Evolutionary conservation across 2,113 vertebrate species (phyloP).

Genomic region (Tragulus kanchil): DNA sequence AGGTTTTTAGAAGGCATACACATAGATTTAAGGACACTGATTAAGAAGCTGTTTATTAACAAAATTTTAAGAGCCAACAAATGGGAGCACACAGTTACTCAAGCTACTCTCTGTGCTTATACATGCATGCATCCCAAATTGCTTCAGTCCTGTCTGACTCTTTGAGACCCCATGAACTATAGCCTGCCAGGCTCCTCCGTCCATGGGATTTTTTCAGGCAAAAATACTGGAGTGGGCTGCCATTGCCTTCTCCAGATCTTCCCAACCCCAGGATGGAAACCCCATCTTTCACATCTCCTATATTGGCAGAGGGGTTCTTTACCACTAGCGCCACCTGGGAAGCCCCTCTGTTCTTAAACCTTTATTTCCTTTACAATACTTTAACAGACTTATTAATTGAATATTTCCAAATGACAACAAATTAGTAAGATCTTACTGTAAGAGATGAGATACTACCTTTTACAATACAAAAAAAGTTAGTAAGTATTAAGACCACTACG

Average conservation of each 20-base stretch:
- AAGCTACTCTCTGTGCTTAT: neutral
- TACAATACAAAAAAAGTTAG: slow-evolving; percentile 31
- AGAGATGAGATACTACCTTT: slow-evolving; percentile 17
- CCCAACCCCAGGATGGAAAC: too few relatives aligned
- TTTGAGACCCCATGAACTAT: too few relatives aligned
- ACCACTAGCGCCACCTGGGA: too few relatives aligned
- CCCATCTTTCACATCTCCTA: too few relatives aligned
- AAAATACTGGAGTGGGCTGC: too few relatives aligned
- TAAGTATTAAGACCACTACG: slow-evolving; percentile 14
- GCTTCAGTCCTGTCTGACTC: too few relatives aligned
- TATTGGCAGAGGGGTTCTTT: too few relatives aligned
- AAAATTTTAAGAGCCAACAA: slow-evolving; percentile 44
- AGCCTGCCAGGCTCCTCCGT: too few relatives aligned
- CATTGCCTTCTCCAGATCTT: too few relatives aligned
- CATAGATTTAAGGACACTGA: neutral
- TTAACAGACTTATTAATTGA: neutral
- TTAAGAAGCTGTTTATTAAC: slow-evolving; percentile 24
- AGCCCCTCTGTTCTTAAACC: neutral
- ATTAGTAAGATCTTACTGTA: slow-evolving; percentile 2
- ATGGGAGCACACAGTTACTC: neutral
- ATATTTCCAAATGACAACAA: slow-evolving; percentile 26
- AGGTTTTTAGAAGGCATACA: neutral
- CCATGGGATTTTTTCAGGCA: too few relatives aligned
- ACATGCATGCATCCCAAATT: too few relatives aligned
- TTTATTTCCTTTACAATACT: slow-evolving; percentile 16